Evolutionary conservation across 2,888 invertebrate genomes (phyloP).

Genomic region (Protodeltote pygarga): DNA sequence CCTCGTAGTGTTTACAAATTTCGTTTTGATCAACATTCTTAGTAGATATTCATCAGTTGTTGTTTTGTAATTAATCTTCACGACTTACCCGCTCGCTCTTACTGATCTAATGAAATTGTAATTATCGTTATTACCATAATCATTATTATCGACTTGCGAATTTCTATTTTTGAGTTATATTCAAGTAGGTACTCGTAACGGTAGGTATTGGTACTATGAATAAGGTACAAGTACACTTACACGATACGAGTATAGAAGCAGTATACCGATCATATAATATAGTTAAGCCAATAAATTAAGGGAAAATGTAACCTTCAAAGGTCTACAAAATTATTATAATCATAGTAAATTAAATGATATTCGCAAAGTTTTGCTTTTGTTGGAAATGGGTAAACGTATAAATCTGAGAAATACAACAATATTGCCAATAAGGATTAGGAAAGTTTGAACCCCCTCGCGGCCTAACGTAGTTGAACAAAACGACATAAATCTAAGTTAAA

Average conservation of each 20-base stretch:
- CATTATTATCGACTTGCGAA: too few relatives aligned
- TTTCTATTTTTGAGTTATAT: too few relatives aligned
- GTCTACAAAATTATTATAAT: constrained; percentile 5
- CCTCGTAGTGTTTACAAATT: constrained; percentile 45
- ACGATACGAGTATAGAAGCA: too few relatives aligned
- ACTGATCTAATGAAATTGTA: constrained; percentile 33
- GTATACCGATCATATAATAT: too few relatives aligned
- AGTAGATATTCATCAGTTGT: constrained; percentile 39
- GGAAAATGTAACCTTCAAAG: constrained; percentile 7
- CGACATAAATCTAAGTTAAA: constrained; percentile 85
- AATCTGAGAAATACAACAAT: constrained; percentile 37
- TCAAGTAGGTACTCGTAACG: too few relatives aligned
- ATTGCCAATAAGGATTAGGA: constrained; percentile 34
- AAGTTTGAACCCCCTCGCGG: constrained; percentile 29
- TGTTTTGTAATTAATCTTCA: constrained; percentile 55
- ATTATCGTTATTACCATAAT: constrained; percentile 32
- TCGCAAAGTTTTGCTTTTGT: constrained; percentile 23
- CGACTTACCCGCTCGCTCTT: constrained; percentile 29
- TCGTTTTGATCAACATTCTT: constrained; percentile 53
- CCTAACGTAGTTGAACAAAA: constrained; percentile 51
- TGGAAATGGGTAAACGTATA: constrained; percentile 19
- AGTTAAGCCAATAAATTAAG: constrained; percentile 14
- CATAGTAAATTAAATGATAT: constrained; percentile 19
- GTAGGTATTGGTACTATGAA: too few relatives aligned
- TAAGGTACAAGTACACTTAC: too few relatives aligned